These are phyloP conservation scores for Atopsyche davidsoni DNA, from an alignment of 1,140 invertebrate species.

Conservation along the genomic window DNA sequence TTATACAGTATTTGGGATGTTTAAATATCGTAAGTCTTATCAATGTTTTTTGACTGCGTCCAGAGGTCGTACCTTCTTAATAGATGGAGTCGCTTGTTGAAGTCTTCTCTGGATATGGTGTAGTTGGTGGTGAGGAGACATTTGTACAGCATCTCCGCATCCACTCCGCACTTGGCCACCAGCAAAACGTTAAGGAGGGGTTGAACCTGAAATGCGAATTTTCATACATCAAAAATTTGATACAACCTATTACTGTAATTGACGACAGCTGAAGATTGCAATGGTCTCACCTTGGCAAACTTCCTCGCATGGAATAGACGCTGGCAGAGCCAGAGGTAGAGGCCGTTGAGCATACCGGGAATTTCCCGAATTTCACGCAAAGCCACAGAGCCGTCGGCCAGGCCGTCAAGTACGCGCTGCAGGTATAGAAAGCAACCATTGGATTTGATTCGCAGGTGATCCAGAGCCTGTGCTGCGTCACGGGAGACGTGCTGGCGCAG, in stretches of 20 bases:
- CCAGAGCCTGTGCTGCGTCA: constrained; percentile 84
- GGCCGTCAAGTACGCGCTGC: constrained; percentile 88
- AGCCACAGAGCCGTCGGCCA: constrained; percentile 88
- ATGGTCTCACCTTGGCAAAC: constrained; percentile 74
- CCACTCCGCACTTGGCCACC: constrained; percentile 78
- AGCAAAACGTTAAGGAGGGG: constrained; percentile 82
- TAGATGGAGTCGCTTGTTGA: constrained; percentile 72
- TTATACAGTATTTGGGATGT: no score
- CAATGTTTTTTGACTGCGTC: no score
- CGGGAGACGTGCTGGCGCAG: constrained; percentile 66
- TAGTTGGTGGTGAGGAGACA: constrained; percentile 78
- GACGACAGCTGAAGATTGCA: no score
- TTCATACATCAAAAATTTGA: no score
- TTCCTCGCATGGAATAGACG: constrained; percentile 83
- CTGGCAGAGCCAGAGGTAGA: constrained; percentile 93
- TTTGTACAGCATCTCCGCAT: constrained; percentile 71
- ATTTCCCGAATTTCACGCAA: constrained; percentile 80
- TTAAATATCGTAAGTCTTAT: no score
- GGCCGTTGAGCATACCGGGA: constrained; percentile 88
- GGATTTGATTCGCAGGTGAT: constrained; percentile 93
- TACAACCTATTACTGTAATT: neutral
- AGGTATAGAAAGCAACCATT: constrained; percentile 93
- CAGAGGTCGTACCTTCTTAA: constrained; percentile 66
- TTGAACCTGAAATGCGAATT: constrained; percentile 46
- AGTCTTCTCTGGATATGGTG: constrained; percentile 76